Base-by-base conservation (phyloP, 2,888 invertebrate species). In the Scaptomyza reducta region DNA sequence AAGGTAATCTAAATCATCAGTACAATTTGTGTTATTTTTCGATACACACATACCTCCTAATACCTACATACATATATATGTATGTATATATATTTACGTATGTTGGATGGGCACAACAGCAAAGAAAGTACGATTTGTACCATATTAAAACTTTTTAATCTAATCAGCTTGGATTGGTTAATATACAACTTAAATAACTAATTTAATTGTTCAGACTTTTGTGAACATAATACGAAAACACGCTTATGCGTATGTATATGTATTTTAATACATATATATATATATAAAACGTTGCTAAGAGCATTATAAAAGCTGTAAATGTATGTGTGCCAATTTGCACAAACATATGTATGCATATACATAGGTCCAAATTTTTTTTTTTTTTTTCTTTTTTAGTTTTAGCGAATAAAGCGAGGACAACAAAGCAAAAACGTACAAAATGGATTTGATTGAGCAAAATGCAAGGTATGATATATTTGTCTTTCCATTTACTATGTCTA, bases 391-490 rank as follows among this genome's bases (percentile, higher is more conserved):
- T 49, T 54, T 31, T 42, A 54, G 58, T 10, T 33, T 14, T 27
- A 61, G 46, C 31, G 22, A 46, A 33, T 16, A 41, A 41, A 46
- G 13, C 27, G 35, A 50, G 25, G 27, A 59, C 35, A 13, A 56
- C 11, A 42, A 11, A 7, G n/a, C 14, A 40, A 27, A 29, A 18
- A 51, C 14, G 2, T 42, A 13, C 38, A 71, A 66, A 29, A 71
- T 72, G 72, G 67, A 71, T 18, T 46, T 40, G 46, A 22, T 22
- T 42, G 41, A 49, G 14, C 53, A 57, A 55, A 67, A 55, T 29
- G 33, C 67, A 22, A 71, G 72, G 70, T 71, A 61, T 67, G 45
- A 27, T 0, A 16, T 25, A 22, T 14, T 16, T 27, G 44, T 6
- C 7, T 6, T 13, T 51, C 35, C 6, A 2, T 35, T 35, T 35